Base-by-base conservation (phyloP, 2,888 invertebrate genomes). In the Ceraclea dissimilis region DNA sequence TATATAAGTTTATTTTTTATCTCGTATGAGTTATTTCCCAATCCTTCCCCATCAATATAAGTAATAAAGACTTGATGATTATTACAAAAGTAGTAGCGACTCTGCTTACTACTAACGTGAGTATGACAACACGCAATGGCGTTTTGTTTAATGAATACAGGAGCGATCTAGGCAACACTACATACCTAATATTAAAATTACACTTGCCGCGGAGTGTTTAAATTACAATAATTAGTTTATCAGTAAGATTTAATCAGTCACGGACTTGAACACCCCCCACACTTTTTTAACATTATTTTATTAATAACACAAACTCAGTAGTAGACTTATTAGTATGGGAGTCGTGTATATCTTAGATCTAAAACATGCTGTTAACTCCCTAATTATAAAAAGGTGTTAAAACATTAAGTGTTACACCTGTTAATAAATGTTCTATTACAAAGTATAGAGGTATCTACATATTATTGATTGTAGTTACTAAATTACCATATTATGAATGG, bases 141-240 rank as follows among this genome's bases (percentile, higher is more conserved):
- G 59, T 46, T 56, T 56, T 56, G 56, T 57, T 56, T 60, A 60
- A 60, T 60, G 57, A 60, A 52, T 22, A 20, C 51, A 31, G 52
- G 52, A 21, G 19, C 21, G 51, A 51, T 21, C 44, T 21, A 19
- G 51, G 13, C 2, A 46, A 46, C 20, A 18, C 4, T 11, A 46
- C 19, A 19, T 54, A 49, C 52, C 50, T 31, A 26, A 52, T 52
- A 49, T 33, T 39, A 31, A 49, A 33, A 44, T 13, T 39, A 16
- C 16, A 39, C 39, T 39, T 39, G 39, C 39, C 39, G 46, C 46
- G 8, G 46, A 54, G 50, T 49, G 47, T 18, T 52, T 39, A 46
- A 46, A 46, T 46, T 46, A 46, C 46, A 46, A 46, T 46, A 54
- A 56, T 56, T 47, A 51, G 18, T 56, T 34, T 60, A 60, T 60